A percentile compares a stretch with the other conserved stretches of the same genome.
Evolutionary conservation across 2,797 vertebrate genomes (phyloP).

Genomic region (Harpagifer antarcticus): DNA sequence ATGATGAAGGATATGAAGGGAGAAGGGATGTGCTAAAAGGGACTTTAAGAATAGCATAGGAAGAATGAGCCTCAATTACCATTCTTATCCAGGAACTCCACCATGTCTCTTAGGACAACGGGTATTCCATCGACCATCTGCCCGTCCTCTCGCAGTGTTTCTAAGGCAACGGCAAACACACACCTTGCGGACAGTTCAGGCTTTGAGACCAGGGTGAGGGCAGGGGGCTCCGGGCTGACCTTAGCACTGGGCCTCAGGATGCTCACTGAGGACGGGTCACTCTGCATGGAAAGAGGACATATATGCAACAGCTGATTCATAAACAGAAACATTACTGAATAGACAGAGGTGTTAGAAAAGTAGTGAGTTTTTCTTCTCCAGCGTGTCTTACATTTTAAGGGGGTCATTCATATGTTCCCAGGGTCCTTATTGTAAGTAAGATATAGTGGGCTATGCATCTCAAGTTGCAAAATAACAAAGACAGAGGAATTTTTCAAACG

Average conservation of each 20-base stretch:
- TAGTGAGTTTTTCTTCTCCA: background rate
- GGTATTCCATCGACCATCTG: constrained; percentile 79
- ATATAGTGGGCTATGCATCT: too few species aligned
- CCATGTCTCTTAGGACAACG: constrained; percentile 80
- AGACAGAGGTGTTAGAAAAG: background rate
- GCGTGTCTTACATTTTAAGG: too few species aligned
- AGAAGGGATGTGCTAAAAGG: background rate
- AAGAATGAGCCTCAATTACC: constrained; percentile 69
- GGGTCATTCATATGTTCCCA: too few species aligned
- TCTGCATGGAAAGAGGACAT: constrained; percentile 62
- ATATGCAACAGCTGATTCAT: background rate
- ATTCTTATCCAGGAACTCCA: constrained; percentile 84
- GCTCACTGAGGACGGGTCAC: constrained; percentile 78
- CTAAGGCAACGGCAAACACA: constrained; percentile 83
- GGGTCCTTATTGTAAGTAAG: too few species aligned
- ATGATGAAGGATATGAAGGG: background rate
- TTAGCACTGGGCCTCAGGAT: constrained; percentile 75
- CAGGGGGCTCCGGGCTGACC: constrained; percentile 73
- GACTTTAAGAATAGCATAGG: background rate
- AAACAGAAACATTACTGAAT: background rate
- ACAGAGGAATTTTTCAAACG: too few species aligned
- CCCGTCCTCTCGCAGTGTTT: constrained; percentile 66
- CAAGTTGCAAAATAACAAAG: too few species aligned
- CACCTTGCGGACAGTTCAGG: constrained; percentile 18
- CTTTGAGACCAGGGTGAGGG: constrained; percentile 34